Percentiles rank a stretch among this genome's conserved stretches.
These are phyloP conservation scores for Sciurus niger DNA, from an alignment of 2,113 vertebrate species.

Conservation along the genomic window DNA sequence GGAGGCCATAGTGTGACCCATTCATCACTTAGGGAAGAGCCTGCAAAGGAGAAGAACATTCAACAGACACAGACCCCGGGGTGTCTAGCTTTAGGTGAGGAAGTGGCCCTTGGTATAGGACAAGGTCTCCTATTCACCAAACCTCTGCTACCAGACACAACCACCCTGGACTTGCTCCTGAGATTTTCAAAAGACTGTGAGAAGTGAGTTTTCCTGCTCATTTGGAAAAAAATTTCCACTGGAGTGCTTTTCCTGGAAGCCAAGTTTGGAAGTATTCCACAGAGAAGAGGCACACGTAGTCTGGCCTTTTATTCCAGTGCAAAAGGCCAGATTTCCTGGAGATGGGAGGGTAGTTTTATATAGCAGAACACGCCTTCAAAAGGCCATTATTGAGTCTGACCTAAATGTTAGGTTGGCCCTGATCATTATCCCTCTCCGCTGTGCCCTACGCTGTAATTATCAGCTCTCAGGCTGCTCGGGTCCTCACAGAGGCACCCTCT, in stretches of 20 bases:
- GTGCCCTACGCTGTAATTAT: conserved; percentile 55
- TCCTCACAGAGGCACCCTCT: conserved; percentile 36
- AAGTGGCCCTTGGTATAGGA: not conserved
- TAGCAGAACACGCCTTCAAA: conserved; percentile 61
- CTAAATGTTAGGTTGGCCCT: conserved; percentile 57
- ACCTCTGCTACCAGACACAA: not conserved
- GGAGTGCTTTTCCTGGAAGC: conserved; percentile 61
- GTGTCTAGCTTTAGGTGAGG: not conserved
- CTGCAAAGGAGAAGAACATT: not conserved
- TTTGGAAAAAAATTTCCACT: not conserved
- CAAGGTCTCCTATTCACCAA: not conserved
- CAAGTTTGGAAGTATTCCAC: conserved; percentile 5
- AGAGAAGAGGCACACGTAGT: not conserved
- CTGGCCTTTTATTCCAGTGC: conserved; percentile 63
- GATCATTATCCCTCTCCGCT: conserved; percentile 66
- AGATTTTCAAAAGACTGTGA: not conserved
- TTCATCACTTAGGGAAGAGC: not conserved
- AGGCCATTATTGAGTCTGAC: conserved; percentile 71
- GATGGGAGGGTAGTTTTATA: conserved; percentile 65
- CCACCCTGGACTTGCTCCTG: not conserved
- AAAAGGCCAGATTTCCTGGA: conserved; percentile 69
- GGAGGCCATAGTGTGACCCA: not conserved
- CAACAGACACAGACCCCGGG: not conserved
- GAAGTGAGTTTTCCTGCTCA: not conserved
- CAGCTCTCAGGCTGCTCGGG: not conserved